A percentile compares a stretch with the other conserved stretches of the same genome.
Conservation (phyloP, 2,797 vertebrate genomes). For the Syndactyla subalaris region DNA sequence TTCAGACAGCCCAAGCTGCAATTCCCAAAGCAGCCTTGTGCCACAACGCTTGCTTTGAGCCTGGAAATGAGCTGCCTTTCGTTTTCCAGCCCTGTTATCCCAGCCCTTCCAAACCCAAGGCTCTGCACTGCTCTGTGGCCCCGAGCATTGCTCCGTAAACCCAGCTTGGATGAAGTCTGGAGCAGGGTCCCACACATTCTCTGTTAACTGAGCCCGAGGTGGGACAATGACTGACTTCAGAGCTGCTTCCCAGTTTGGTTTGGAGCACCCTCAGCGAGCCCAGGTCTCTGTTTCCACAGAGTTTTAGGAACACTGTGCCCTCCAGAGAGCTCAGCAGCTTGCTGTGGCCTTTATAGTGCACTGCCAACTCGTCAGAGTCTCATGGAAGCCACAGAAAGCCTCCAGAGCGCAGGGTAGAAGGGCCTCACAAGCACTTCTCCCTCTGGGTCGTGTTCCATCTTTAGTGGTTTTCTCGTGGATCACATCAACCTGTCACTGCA, state of each 20-base stretch:
- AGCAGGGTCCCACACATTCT: background rate
- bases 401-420: background rate
- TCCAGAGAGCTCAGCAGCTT: background rate
- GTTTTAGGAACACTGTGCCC: background rate
- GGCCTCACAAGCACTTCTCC: background rate
- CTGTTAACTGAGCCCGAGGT: background rate
- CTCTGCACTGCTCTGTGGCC: background rate
- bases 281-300: background rate
- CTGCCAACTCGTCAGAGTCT: conserved; percentile 35
- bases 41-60: background rate
- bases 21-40: background rate
- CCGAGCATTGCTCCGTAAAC: background rate
- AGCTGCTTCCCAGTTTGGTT: background rate
- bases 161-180: background rate
- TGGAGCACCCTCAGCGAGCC: background rate
- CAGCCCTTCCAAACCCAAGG: background rate
- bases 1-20: background rate
- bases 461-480: background rate
- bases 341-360: background rate
- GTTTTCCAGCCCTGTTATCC: background rate
- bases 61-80: background rate
- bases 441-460: background rate
- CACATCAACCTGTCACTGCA: conserved; percentile 14
- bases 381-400: background rate
- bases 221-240: background rate